These are phyloP conservation scores for Sus cebifrons DNA, from an alignment of 2,797 vertebrate genomes.

Conservation along the genomic window DNA sequence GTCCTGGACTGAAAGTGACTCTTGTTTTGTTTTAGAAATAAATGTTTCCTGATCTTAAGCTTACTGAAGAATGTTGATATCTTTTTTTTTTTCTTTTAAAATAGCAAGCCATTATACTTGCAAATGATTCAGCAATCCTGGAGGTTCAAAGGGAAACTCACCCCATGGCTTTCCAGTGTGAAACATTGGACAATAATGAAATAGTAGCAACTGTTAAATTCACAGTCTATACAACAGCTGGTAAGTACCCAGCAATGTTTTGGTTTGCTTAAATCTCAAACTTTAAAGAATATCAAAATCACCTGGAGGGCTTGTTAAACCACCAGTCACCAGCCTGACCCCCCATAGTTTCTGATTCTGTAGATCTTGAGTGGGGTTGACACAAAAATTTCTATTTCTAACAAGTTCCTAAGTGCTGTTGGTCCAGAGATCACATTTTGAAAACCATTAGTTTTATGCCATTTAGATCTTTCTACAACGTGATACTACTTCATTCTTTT, in stretches of 20 bases:
- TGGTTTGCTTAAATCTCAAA: constrained; percentile 56
- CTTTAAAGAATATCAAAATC: constrained; percentile 1
- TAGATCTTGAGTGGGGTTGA: neutral
- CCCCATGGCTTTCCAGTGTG: constrained; percentile 83
- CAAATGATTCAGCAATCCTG: constrained; percentile 83
- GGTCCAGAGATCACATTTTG: neutral
- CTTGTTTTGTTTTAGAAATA: constrained; percentile 56
- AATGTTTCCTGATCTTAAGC: constrained; percentile 43
- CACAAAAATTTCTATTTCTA: neutral
- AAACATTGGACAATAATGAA: constrained; percentile 86
- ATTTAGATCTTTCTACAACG: neutral
- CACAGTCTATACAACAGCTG: constrained; percentile 82
- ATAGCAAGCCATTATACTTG: constrained; percentile 84
- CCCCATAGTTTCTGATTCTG: neutral
- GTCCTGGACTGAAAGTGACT: neutral
- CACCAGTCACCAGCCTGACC: neutral
- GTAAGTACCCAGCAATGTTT: constrained; percentile 82
- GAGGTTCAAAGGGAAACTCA: constrained; percentile 81
- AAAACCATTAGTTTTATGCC: constrained; percentile 29
- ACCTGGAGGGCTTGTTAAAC: neutral
- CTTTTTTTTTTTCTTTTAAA: constrained; percentile 64
- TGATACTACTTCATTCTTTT: neutral
- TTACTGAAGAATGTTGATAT: constrained; percentile 56
- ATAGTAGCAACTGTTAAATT: constrained; percentile 88
- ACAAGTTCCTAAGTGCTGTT: neutral